Evolutionary conservation across 1,140 invertebrate species (phyloP).

Genomic region (Elymnias hypermnestra): DNA sequence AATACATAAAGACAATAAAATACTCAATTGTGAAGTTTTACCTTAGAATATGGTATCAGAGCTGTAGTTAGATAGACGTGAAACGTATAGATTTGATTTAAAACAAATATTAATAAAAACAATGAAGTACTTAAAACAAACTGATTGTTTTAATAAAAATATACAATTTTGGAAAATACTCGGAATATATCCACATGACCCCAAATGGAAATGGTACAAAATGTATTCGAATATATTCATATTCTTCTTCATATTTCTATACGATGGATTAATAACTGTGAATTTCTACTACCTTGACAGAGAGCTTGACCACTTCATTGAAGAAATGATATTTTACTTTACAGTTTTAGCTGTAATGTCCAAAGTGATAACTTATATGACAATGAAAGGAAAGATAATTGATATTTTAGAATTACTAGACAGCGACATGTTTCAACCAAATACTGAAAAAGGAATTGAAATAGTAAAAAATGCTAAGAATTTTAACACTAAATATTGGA

Average conservation of each 20-base stretch:
- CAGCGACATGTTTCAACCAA: constrained; percentile 41
- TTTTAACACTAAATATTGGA: constrained; percentile 45
- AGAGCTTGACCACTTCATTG: constrained; percentile 40
- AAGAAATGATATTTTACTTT: constrained; percentile 50
- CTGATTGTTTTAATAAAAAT: constrained; percentile 39
- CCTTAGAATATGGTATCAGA: too few relatives aligned
- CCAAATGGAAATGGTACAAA: constrained; percentile 22
- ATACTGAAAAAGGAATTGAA: constrained; percentile 26
- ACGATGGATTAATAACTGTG: constrained; percentile 26
- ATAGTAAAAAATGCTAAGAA: constrained; percentile 38
- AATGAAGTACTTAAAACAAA: constrained; percentile 4
- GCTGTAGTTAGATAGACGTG: too few relatives aligned
- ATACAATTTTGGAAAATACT: constrained; percentile 39
- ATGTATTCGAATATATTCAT: constrained; percentile 36
- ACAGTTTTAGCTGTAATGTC: constrained; percentile 33
- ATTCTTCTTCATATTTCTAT: constrained; percentile 28
- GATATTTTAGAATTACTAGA: constrained; percentile 39
- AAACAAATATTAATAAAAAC: too few relatives aligned
- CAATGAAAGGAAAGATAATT: constrained; percentile 31
- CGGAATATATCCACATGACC: constrained; percentile 32
- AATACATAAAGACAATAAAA: too few relatives aligned
- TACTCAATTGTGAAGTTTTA: too few relatives aligned
- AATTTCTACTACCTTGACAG: constrained; percentile 44
- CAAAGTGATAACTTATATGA: constrained; percentile 42
- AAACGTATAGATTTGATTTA: not conserved